Conservation (phyloP, 2,113 vertebrate genomes). For the Turnix velox region DNA sequence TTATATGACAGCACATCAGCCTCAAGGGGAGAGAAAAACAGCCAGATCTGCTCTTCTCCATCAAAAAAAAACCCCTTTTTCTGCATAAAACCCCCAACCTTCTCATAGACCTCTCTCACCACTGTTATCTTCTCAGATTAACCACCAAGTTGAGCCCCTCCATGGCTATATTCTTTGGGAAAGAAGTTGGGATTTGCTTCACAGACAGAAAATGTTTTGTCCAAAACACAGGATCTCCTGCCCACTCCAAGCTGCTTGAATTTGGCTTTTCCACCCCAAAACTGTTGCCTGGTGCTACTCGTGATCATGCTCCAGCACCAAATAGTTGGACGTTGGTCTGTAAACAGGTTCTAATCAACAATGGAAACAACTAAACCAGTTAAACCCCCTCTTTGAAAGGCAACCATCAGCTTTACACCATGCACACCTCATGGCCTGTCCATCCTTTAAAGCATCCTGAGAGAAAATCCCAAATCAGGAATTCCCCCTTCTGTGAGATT, state of each 20-base stretch:
- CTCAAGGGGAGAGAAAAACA: neutral
- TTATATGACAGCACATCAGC: neutral
- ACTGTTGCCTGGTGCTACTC: neutral
- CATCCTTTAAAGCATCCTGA: neutral
- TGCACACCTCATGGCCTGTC: too few species aligned
- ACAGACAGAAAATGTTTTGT: neutral
- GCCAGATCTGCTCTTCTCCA: neutral
- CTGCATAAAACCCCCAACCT: accelerated
- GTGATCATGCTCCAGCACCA: neutral
- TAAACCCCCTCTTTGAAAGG: neutral
- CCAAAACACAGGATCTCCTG: neutral
- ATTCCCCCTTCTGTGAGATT: neutral
- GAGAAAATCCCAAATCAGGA: neutral
- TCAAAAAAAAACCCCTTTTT: neutral
- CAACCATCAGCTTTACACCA: neutral
- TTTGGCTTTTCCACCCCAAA: neutral
- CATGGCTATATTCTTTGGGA: accelerated
- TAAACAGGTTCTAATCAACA: neutral
- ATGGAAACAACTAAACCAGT: neutral
- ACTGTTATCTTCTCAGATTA: neutral
- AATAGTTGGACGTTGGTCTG: neutral
- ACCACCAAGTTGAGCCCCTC: neutral
- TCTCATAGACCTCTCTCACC: neutral
- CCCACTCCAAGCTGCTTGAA: neutral
- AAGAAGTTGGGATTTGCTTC: neutral